Base-by-base conservation (phyloP, 2,113 vertebrate genomes). In the Anarrhichthys ocellatus region DNA sequence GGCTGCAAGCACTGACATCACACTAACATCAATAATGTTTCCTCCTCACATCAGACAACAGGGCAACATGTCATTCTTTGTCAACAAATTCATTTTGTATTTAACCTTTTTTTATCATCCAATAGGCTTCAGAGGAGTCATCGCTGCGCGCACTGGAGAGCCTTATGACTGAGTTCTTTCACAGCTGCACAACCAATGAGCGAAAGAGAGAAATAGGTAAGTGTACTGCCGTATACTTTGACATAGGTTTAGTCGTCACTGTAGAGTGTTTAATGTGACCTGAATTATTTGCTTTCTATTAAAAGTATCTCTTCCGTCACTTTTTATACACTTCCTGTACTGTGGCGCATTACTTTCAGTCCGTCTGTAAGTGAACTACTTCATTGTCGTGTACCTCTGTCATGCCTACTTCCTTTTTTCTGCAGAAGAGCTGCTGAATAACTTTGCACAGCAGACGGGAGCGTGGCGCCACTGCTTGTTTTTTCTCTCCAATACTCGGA, bases 161-260 rank as follows among this genome's bases (percentile, higher is more conserved):
- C 92, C 95, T 99, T 1, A 99, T 99, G 98, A 98, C 97, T 0
- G 98, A 99, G 85, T 99, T 99, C 94, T 99, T 99, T 91, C 98
- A 99, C 89, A 97, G 95, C 50, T 98, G 96, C 93, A 99, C 98
- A 0, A 97, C 97, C 0, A 99, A 99, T 27, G 98, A 99, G 89
- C 94, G 98, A 69, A 99, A 99, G 79, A 96, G 97, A 11, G 98
- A 99, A 93, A 99, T 99, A 69, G 98, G 98, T 99, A 93, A 95
- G 96, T 93, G 62, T 22, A 5, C 13, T 62, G 22, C 4, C 78
- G 10, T 48, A 73, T 27, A 40, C 17, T 70, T 4, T 24, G 20
- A 32, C 32, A 9, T 2, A 52, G 29, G 29, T 40, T 1, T n/a
- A 1, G 38, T 42, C 73, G 34, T 62, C 50, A 42, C 14, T 40